Conservation (phyloP, 2,113 vertebrate species). For the Alectura lathami region DNA sequence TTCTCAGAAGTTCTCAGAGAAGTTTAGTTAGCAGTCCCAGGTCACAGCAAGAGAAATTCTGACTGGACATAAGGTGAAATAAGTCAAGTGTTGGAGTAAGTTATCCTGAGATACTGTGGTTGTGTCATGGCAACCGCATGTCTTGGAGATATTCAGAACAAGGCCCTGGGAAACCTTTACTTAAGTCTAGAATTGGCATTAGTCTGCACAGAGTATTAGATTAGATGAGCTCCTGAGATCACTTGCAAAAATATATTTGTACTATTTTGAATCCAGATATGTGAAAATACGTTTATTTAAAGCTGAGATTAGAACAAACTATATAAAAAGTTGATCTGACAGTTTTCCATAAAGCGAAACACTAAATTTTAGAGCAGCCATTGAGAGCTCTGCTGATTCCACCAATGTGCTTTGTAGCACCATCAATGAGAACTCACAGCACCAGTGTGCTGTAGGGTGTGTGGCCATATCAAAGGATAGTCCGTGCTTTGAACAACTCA, state of each 20-base stretch:
- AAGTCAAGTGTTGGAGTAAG: neutral
- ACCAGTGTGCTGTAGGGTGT: too few relatives aligned
- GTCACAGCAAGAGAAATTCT: neutral
- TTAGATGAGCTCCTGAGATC: neutral
- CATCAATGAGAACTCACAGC: too few relatives aligned
- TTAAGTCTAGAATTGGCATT: slow-evolving; percentile 4
- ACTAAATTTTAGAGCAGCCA: neutral
- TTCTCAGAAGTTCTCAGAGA: neutral
- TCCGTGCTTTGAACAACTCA: neutral
- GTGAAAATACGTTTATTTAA: neutral
- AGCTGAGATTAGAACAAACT: neutral
- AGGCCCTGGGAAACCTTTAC: neutral
- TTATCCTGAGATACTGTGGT: neutral
- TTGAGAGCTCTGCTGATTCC: neutral
- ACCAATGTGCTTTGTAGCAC: too few relatives aligned
- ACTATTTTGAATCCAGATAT: neutral
- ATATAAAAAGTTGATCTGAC: neutral
- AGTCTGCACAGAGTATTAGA: neutral
- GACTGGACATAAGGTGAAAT: neutral
- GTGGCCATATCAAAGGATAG: neutral
- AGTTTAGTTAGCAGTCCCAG: neutral
- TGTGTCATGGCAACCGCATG: too few relatives aligned
- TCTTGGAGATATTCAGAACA: neutral
- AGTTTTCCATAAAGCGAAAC: neutral
- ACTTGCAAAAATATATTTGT: neutral